phyloP scores from a whole-genome alignment of 2,113 vertebrate genomes.

The Tenebrosternarchus preto region DNA sequence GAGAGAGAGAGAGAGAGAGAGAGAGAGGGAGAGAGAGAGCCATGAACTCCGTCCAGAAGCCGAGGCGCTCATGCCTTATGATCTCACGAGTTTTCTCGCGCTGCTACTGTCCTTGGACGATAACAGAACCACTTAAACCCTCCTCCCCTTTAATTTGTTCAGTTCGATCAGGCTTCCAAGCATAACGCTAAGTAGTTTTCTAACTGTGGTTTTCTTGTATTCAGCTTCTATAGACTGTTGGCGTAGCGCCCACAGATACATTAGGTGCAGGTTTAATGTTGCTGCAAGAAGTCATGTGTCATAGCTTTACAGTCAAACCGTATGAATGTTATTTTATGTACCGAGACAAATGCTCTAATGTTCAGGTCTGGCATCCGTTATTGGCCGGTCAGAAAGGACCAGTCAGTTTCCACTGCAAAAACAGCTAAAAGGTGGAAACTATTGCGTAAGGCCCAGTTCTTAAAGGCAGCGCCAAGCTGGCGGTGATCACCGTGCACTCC shows the following conservation, averaged over 20 bases:
- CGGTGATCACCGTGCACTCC: background rate
- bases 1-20: no score
- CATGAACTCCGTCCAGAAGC: background rate
- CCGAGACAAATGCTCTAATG: background rate
- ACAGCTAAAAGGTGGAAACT: conserved; percentile 7
- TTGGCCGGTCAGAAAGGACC: background rate
- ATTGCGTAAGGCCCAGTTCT: conserved; percentile 28
- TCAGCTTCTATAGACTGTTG: no score
- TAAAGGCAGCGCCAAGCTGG: conserved; percentile 29
- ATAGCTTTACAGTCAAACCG: no score
- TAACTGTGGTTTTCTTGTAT: no score
- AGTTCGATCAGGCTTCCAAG: background rate
- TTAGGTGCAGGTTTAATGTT: no score
- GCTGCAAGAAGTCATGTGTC: no score
- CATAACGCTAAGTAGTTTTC: no score
- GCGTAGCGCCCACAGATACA: no score
- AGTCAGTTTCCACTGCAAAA: conserved; percentile 4
- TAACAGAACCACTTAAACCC: conserved; percentile 2
- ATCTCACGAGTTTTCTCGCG: conserved; percentile 1
- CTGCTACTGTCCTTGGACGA: background rate
- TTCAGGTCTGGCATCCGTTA: background rate
- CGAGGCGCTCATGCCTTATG: background rate
- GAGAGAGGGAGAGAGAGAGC: no score
- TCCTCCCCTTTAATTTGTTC: background rate
- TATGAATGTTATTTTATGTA: no score